A percentile compares a stretch with the other conserved stretches of the same genome.
phyloP scores from a whole-genome alignment of 2,888 invertebrate species.

The Drosophila subsilvestris region DNA sequence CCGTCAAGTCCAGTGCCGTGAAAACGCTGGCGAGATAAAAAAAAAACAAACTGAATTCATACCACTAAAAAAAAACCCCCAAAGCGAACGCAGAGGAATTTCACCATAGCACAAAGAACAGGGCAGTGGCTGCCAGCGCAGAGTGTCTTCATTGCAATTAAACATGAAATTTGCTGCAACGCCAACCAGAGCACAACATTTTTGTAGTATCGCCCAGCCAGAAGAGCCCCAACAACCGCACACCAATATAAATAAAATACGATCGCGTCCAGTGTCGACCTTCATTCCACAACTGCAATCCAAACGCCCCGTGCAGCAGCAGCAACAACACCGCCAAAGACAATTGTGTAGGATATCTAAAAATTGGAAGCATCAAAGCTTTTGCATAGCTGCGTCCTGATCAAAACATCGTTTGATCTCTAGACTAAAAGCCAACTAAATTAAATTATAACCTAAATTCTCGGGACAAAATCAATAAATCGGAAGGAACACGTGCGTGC shows the following conservation, averaged over 20 bases:
- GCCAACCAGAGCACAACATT: conserved; percentile 73
- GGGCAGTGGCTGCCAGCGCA: conserved; percentile 48
- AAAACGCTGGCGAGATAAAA: conserved; percentile 29
- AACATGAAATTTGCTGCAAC: conserved; percentile 84
- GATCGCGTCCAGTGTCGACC: conserved; percentile 55
- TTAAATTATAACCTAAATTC: conserved; percentile 66
- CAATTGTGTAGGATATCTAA: conserved; percentile 73
- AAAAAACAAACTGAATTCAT: conserved; percentile 10
- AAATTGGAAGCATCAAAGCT: conserved; percentile 83
- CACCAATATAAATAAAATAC: conserved; percentile 67
- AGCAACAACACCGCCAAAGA: conserved; percentile 59
- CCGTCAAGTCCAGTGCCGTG: conserved; percentile 44
- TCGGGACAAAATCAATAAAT: conserved; percentile 63
- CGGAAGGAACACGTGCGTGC: conserved; percentile 64
- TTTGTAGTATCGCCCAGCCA: conserved; percentile 61
- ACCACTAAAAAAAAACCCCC: conserved; percentile 24
- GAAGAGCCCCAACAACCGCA: conserved; percentile 52
- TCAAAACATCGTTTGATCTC: conserved; percentile 55
- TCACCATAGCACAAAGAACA: conserved; percentile 60
- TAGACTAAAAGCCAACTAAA: conserved; percentile 11
- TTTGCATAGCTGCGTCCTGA: conserved; percentile 84
- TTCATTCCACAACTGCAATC: conserved; percentile 59
- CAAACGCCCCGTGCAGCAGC: conserved; percentile 59
- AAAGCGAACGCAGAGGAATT: conserved; percentile 43
- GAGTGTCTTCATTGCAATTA: conserved; percentile 77